Conservation (phyloP, 1,140 invertebrate genomes). For the Drosophila sucinea region DNA sequence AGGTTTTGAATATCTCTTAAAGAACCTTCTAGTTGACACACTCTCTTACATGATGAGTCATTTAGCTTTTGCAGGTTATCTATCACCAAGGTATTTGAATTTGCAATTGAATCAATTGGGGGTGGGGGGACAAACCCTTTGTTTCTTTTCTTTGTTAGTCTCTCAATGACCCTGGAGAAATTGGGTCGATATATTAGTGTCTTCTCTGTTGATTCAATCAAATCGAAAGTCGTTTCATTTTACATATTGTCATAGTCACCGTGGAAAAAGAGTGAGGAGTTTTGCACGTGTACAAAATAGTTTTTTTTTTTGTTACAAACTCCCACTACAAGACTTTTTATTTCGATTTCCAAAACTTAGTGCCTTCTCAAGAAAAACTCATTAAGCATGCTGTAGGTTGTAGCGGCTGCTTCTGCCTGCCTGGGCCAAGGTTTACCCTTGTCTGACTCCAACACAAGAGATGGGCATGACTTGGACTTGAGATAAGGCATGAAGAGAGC, state of each 20-base stretch:
- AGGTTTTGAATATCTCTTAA: too few species aligned
- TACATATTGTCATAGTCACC: neutral
- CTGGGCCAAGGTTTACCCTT: conserved; percentile 62
- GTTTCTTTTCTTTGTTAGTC: too few species aligned
- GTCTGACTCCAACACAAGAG: conserved; percentile 1
- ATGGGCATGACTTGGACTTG: conserved; percentile 67
- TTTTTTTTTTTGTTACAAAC: conserved; percentile 26
- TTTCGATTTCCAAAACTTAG: conserved; percentile 21
- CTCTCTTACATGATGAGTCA: too few species aligned
- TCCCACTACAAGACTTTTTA: conserved; percentile 16
- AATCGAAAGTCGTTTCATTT: neutral
- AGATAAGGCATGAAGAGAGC: conserved; percentile 49
- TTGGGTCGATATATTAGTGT: neutral
- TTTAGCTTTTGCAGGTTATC: too few species aligned
- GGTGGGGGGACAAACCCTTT: too few species aligned
- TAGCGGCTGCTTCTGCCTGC: conserved; percentile 56
- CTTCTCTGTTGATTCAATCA: neutral
- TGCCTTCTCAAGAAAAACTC: conserved; percentile 48
- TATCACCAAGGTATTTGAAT: too few species aligned
- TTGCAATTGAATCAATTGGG: too few species aligned
- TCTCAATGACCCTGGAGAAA: too few species aligned
- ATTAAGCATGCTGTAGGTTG: conserved; percentile 37
- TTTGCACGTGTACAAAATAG: neutral
- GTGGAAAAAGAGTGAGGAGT: neutral
- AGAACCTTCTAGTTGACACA: too few species aligned